Base-by-base conservation (phyloP, 2,797 vertebrate genomes). In the Cuculus canorus region DNA sequence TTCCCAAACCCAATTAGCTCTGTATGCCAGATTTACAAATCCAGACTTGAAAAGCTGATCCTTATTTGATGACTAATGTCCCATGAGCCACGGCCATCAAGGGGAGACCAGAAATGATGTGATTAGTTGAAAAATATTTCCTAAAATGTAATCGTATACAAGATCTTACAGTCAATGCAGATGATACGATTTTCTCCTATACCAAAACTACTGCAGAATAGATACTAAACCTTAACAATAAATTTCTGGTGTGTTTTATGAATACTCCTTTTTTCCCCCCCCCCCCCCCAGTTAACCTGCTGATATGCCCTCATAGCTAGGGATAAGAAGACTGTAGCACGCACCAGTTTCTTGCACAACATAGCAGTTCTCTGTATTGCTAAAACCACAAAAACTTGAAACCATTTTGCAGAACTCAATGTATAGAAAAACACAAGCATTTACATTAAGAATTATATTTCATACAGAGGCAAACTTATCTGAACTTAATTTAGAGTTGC, bases 1-100 rank as follows among this genome's bases (percentile, higher is more conserved):
- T 93, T 97, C 78, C 88, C 92, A 92, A 93, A 95, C 88, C 90
- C 93, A 96, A 76, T 96, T 92, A 96, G 92, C 57, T 83, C 94
- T 81, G 27, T 53, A 73, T 50, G 59, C 5, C 68, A 65, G 23
- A 92, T 64, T 80, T 80, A 90, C 65, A 80, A 77, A 48, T 30
- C 33, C 21, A 32, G 72, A 56, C 76, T 79, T 86, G 37, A 86
- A 92, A 91, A 88, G 64, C 80, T 60, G 66, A 70, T 79, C 32
- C 35, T 88, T 88, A 57, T 64, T 83, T 88, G 53, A 82, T 81
- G 60, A 77, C 28, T 89, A 30, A 77, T n/a, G 32, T 66, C 25
- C 59, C 50, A 39, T 1, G 4, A 93, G 69, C 70, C 66, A 59
- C 4, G 27, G 39, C 48, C 41, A 72, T 23, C 73, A 77, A 14